phyloP scores from a whole-genome alignment of 2,888 invertebrate genomes.

The Bombylius discolor region DNA sequence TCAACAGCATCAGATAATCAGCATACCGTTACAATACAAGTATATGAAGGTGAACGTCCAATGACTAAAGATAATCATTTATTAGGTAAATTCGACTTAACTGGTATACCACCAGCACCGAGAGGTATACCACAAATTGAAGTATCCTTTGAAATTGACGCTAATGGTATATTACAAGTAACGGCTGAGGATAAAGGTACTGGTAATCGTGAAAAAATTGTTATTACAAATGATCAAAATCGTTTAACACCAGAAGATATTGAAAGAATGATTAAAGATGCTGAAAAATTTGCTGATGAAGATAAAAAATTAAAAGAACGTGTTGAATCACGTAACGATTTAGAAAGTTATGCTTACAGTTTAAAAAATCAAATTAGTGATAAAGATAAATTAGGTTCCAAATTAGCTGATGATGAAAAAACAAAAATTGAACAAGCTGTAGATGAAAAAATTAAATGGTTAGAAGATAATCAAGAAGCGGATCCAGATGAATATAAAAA shows the following conservation, averaged over 20 bases:
- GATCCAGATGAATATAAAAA: slow-evolving; percentile 86
- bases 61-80: slow-evolving; percentile 99
- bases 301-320: slow-evolving; percentile 94
- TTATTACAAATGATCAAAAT: slow-evolving; percentile 97
- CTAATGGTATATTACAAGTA: slow-evolving; percentile 88
- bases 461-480: slow-evolving; percentile 88
- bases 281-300: slow-evolving; percentile 97
- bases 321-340: slow-evolving; percentile 91
- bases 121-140: slow-evolving; percentile 90
- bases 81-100: slow-evolving; percentile 95
- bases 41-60: slow-evolving; percentile 97
- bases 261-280: slow-evolving; percentile 97
- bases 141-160: slow-evolving; percentile 89
- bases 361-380: slow-evolving; percentile 93
- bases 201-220: slow-evolving; percentile 96
- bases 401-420: slow-evolving; percentile 80
- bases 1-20: slow-evolving; percentile 98
- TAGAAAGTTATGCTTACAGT: slow-evolving; percentile 95
- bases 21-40: slow-evolving; percentile 96
- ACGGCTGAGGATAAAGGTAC: slow-evolving; percentile 99
- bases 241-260: slow-evolving; percentile 95
- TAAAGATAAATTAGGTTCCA: slow-evolving; percentile 93
- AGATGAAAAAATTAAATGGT: slow-evolving; percentile 94
- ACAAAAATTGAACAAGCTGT: slow-evolving; percentile 90
- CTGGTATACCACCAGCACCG: slow-evolving; percentile 91